Base-by-base conservation (phyloP, 2,888 invertebrate species). In the Anaspis maculata region DNA sequence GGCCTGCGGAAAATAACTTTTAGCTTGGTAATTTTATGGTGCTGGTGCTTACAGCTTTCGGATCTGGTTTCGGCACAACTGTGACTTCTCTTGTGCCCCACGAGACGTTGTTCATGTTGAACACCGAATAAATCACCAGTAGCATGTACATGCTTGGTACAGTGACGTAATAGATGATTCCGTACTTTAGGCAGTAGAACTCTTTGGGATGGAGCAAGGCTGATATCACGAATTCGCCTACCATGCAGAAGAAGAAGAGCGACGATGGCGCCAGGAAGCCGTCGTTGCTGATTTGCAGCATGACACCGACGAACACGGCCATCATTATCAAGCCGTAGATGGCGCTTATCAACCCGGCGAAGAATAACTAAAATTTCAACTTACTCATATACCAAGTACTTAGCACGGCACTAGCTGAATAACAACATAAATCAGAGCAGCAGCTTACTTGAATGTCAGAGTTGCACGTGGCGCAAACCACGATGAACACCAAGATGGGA, bases 121-220 rank as follows among this genome's bases (percentile, higher is more conserved):
- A 90, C 14, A 94, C 71, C 0, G 92, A 89, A 61, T 90, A 95
- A 34, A 95, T 83, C 45, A 92, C 83, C 32, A 95, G 72, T 56
- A 95, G 68, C 74, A 95, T 79, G 62, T 94, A 95, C 84, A 94
- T 94, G 45, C 90, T 87, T 0, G 95, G 95, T 31, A 95, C 89
- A 3, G 91, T 87, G 27, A 95, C 78, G 59, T 86, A 86, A 62
- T 95, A 95, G 23, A 95, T 76, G 37, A 77, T 57, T 10, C 85
- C 75, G 49, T 79, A 83, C 21, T 80, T 60, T n/a, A 92, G 62
- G 43, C 88, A 89, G 25, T 68, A 61, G 31, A 82, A 71, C 64
- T 90, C 90, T 57, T 77, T 74, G 0, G 91, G 91, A 64, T 92
- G 92, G 25, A 91, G 57, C 0, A 81, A 53, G 0, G 75, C 82